Evolutionary conservation across 1,140 invertebrate species (phyloP).

Genomic region (Goniozus legneri): DNA sequence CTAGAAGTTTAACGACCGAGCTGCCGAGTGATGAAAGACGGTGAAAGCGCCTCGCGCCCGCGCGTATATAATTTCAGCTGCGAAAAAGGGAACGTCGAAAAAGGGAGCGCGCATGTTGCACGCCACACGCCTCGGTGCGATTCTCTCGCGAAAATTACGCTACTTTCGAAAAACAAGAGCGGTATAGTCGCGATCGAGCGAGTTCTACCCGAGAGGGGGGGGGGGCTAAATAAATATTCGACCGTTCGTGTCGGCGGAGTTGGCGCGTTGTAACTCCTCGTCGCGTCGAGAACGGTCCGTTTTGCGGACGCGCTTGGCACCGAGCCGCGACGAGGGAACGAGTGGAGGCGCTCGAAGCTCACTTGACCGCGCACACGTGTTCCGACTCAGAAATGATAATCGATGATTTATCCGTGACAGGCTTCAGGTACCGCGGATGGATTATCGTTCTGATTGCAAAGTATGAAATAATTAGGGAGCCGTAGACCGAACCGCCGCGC

Average conservation of each 20-base stretch:
- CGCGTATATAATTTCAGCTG: slow-evolving; percentile 14
- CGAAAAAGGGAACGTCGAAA: slow-evolving; percentile 7
- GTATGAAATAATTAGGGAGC: slow-evolving; percentile 58
- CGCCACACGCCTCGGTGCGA: slow-evolving; percentile 8
- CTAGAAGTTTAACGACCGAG: slow-evolving; percentile 10
- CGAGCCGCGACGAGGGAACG: too few species aligned
- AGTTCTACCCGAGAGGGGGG: too few species aligned
- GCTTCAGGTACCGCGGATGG: slow-evolving; percentile 47
- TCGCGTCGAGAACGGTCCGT: too few species aligned
- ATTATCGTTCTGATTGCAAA: slow-evolving; percentile 56
- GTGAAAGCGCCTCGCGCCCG: slow-evolving; percentile 10
- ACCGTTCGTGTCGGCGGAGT: not conserved
- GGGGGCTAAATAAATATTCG: too few species aligned
- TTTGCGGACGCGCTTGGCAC: too few species aligned
- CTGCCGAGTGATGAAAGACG: slow-evolving; percentile 10
- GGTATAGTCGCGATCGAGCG: too few species aligned
- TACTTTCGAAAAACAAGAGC: too few species aligned
- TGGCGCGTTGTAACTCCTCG: too few species aligned
- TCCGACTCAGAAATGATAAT: slow-evolving; percentile 41
- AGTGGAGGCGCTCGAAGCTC: not conserved
- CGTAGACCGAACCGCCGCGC: slow-evolving; percentile 16
- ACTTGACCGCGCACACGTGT: slow-evolving; percentile 26
- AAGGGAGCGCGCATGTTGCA: not conserved
- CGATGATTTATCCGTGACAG: slow-evolving; percentile 53
- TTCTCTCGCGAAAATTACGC: too few species aligned